phyloP scores from a whole-genome alignment of 2,888 invertebrate species.

The Cistogaster globosa region DNA sequence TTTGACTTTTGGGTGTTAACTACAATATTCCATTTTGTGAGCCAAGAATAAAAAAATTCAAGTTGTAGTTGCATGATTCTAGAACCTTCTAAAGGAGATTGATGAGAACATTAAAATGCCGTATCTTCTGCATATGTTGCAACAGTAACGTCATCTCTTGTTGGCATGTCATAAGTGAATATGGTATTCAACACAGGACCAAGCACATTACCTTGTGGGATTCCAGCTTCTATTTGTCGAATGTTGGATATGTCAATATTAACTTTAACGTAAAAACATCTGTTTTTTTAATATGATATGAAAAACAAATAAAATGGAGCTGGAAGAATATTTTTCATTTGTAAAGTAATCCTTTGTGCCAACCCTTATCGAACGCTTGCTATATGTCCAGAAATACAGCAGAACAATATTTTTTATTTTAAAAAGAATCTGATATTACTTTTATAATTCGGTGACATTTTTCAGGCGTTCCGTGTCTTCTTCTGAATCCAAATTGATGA shows the following conservation, averaged over 20 bases:
- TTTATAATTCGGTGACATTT: neutral
- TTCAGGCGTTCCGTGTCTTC: neutral
- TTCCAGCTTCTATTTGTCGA: constrained; percentile 21
- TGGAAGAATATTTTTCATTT: neutral
- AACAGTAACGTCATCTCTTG: neutral
- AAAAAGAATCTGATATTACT: neutral
- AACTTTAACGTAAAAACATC: neutral
- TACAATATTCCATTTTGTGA: constrained; percentile 7
- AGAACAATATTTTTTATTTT: neutral
- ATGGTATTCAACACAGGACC: neutral
- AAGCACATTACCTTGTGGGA: constrained; percentile 11
- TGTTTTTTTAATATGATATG: neutral
- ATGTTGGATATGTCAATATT: neutral
- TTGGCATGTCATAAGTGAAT: constrained; percentile 2
- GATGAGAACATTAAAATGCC: neutral
- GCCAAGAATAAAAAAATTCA: neutral
- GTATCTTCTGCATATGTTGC: constrained; percentile 7
- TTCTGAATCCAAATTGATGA: neutral
- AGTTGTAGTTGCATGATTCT: neutral
- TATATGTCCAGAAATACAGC: neutral
- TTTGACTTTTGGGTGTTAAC: neutral
- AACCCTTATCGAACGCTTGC: neutral
- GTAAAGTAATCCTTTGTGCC: neutral
- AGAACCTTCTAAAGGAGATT: neutral
- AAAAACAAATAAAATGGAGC: constrained; percentile 13